Percentiles rank a stretch among this genome's conserved stretches.
These are phyloP conservation scores for Lepidiolamprologus cunningtoni DNA, from an alignment of 2,113 vertebrate genomes.

Conservation along the genomic window DNA sequence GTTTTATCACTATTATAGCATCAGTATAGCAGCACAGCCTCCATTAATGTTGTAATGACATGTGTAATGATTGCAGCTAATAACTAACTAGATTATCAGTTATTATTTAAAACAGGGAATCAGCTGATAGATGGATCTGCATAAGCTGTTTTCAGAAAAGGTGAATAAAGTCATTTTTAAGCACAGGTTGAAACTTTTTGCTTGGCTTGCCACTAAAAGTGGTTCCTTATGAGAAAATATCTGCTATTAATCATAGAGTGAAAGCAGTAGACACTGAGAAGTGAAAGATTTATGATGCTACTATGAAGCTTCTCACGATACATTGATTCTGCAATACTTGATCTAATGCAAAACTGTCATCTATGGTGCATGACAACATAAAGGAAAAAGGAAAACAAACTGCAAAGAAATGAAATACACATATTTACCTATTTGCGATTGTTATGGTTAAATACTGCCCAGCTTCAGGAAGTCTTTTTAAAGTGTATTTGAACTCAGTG, in stretches of 20 bases:
- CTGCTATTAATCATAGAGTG: neutral
- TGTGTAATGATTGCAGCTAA: neutral
- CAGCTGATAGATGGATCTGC: neutral
- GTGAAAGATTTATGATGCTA: neutral
- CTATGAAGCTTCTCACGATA: fast-evolving
- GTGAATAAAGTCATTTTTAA: neutral
- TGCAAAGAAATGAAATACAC: fast-evolving
- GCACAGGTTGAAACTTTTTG: neutral
- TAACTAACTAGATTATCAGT: neutral
- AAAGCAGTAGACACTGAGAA: neutral
- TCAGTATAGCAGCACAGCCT: neutral
- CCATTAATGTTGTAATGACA: neutral
- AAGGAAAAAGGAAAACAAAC: fast-evolving
- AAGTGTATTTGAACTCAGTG: neutral
- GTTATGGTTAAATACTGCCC: neutral
- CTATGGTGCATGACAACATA: fast-evolving
- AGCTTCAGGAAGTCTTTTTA: neutral
- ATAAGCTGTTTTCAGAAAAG: neutral
- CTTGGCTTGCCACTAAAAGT: neutral
- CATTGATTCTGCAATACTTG: neutral
- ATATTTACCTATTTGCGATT: neutral
- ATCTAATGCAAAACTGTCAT: neutral
- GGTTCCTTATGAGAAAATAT: neutral
- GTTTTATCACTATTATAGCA: neutral
- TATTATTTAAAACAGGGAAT: neutral